phyloP scores from a whole-genome alignment of 2,113 vertebrate genomes.

The Pao palembangensis region DNA sequence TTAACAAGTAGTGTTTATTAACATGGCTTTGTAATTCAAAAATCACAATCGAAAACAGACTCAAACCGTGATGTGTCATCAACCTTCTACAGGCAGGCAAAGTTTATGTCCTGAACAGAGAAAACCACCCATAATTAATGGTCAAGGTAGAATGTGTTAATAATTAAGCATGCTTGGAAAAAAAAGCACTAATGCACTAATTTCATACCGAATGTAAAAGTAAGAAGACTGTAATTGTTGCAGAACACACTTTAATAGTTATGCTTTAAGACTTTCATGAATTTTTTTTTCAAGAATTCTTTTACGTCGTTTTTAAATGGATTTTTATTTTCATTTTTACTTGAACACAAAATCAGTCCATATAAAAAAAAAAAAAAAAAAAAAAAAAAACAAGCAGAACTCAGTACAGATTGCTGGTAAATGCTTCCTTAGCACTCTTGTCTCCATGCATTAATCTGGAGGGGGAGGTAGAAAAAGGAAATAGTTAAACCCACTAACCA shows the following conservation, averaged over 20 bases:
- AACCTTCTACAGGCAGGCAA: neutral
- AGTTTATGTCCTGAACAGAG: neutral
- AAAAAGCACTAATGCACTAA: neutral
- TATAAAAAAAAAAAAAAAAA: no score
- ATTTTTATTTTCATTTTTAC: neutral
- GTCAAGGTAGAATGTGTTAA: neutral
- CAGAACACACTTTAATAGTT: no score
- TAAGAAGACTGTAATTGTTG: no score
- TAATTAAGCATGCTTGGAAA: constrained; percentile 3
- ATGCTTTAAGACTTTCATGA: no score
- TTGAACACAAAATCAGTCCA: neutral
- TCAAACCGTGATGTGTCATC: no score
- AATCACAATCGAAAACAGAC: constrained; percentile 5
- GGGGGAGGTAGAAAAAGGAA: neutral
- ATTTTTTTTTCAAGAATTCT: no score
- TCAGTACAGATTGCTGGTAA: neutral
- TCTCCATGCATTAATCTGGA: constrained; percentile 40
- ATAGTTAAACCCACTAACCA: neutral
- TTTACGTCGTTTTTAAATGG: no score
- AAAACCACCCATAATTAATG: neutral
- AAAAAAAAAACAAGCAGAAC: neutral
- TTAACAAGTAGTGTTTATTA: constrained; percentile 20
- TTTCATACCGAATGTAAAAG: neutral
- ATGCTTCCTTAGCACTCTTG: neutral
- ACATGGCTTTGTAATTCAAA: constrained; percentile 11